A percentile compares a stretch with the other conserved stretches of the same genome.
Evolutionary conservation across 2,113 vertebrate genomes (phyloP).

Genomic region (Guaruba guarouba): DNA sequence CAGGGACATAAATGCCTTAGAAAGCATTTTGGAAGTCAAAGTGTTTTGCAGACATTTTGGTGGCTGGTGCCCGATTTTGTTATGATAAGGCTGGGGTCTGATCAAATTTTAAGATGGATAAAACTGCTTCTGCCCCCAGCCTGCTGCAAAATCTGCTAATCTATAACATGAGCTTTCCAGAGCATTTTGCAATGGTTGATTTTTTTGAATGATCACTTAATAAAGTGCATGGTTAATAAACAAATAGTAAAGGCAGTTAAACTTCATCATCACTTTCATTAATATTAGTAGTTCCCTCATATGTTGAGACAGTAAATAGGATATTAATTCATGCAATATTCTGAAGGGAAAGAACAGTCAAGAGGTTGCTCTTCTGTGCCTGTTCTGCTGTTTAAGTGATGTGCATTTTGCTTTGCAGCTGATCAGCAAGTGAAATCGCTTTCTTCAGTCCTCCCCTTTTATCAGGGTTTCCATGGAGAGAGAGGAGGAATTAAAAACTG

Average conservation of each 20-base stretch:
- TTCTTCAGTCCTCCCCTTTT: slow-evolving; percentile 76
- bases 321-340: not conserved
- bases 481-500: slow-evolving; percentile 87
- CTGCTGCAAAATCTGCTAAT: not conserved
- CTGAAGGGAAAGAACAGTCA: not conserved
- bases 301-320: not conserved
- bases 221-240: not conserved
- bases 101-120: not conserved
- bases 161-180: not conserved
- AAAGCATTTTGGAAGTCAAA: not conserved
- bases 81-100: not conserved
- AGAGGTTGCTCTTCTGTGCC: not conserved
- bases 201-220: not conserved
- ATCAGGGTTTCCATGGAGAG: slow-evolving; percentile 79
- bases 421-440: slow-evolving; percentile 86
- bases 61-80: not conserved
- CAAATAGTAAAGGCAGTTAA: not conserved
- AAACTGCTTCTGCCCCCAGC: not conserved
- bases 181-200: not conserved
- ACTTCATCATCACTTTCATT: not conserved
- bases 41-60: not conserved
- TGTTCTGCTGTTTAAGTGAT: not conserved
- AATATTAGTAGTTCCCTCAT: not conserved
- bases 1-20: not conserved
- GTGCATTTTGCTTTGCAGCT: slow-evolving; percentile 69